Conservation (phyloP, 2,888 invertebrate genomes). For the Cryptocheilus praepositus region DNA sequence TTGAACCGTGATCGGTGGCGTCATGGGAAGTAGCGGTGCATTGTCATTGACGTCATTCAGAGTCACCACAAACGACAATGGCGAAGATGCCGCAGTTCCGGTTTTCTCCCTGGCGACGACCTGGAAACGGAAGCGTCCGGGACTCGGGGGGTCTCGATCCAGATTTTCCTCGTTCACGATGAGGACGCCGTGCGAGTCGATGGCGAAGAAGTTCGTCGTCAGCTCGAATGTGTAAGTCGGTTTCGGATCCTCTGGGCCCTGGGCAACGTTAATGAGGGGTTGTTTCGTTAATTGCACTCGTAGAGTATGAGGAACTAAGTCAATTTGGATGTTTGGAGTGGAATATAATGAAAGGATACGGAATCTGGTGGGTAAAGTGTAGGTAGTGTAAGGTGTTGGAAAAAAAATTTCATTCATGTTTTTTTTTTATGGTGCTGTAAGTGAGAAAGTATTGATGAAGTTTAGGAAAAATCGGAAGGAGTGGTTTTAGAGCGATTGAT, state of each 20-base stretch:
- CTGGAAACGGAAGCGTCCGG: conserved; percentile 90
- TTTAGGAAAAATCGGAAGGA: no score
- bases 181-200: conserved; percentile 83
- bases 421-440: no score
- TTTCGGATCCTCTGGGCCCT: conserved; percentile 87
- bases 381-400: no score
- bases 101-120: conserved; percentile 89
- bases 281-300: background rate
- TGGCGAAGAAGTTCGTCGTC: conserved; percentile 88
- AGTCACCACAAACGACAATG: conserved; percentile 85
- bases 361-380: no score
- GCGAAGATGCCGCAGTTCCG: conserved; percentile 88
- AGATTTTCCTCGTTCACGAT: conserved; percentile 89
- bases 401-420: no score
- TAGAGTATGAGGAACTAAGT: no score
- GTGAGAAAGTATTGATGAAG: no score
- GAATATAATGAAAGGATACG: no score
- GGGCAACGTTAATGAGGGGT: conserved; percentile 46
- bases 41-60: conserved; percentile 92
- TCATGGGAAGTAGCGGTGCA: conserved; percentile 86
- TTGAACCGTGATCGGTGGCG: conserved; percentile 87
- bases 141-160: conserved; percentile 91
- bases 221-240: conserved; percentile 89
- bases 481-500: no score
- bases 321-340: no score